A percentile compares a stretch with the other conserved stretches of the same genome.
Conservation (phyloP, 2,113 vertebrate species). For the Crotalus tigris region DNA sequence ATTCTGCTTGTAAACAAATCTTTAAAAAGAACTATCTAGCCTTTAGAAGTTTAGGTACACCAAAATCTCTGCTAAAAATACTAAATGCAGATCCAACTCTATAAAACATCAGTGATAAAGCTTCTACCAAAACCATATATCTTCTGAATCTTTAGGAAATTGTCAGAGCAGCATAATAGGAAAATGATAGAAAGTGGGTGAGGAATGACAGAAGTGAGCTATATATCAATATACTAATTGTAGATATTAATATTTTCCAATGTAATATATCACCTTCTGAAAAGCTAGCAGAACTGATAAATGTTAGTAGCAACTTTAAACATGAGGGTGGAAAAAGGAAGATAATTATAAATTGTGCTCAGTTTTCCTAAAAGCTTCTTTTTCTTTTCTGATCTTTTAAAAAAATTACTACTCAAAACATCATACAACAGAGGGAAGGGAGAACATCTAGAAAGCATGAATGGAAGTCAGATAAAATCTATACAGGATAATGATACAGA, state of each 20-base stretch:
- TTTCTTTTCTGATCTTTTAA: slow-evolving; percentile 36
- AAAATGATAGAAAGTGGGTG: slow-evolving; percentile 42
- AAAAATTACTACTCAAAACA: slow-evolving; percentile 53
- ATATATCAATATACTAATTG: slow-evolving; percentile 50
- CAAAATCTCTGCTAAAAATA: slow-evolving; percentile 38
- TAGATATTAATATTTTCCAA: slow-evolving; percentile 56
- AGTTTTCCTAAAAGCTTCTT: slow-evolving; percentile 36
- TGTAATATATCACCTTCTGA: slow-evolving; percentile 38
- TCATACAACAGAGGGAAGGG: slow-evolving; percentile 46
- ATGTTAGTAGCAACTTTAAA: slow-evolving; percentile 33
- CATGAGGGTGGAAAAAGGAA: slow-evolving; percentile 8
- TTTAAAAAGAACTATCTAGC: slow-evolving; percentile 61
- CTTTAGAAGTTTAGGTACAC: slow-evolving; percentile 54
- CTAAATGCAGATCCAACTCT: slow-evolving; percentile 46
- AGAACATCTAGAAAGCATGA: slow-evolving; percentile 43
- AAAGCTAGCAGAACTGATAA: slow-evolving; percentile 33
- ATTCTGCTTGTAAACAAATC: slow-evolving; percentile 72
- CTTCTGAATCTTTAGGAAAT: slow-evolving; percentile 57
- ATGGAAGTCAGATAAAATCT: slow-evolving; percentile 45
- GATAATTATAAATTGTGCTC: slow-evolving; percentile 31
- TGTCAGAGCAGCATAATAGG: slow-evolving; percentile 38
- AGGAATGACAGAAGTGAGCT: slow-evolving; percentile 50
- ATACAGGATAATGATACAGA: slow-evolving; percentile 47
- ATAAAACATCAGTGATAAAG: slow-evolving; percentile 56
- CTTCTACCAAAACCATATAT: slow-evolving; percentile 70